Evolutionary conservation across 1,140 invertebrate genomes (phyloP).

Genomic region (Conopomorpha cramerella): DNA sequence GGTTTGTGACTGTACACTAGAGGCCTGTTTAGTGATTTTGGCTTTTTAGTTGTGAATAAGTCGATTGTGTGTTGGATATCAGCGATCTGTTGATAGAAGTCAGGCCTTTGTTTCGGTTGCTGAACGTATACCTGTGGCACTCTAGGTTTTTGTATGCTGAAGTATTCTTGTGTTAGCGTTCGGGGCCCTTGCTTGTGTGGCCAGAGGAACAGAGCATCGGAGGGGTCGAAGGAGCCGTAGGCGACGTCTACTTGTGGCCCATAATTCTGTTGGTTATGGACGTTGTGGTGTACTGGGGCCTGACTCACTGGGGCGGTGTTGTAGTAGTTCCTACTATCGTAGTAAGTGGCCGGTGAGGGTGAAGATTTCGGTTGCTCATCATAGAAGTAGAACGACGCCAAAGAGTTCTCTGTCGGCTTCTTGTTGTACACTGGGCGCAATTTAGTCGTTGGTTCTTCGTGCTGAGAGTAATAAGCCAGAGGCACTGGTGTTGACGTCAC

Average conservation of each 20-base stretch:
- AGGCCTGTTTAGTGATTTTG: slow-evolving; percentile 42
- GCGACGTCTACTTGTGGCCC: slow-evolving; percentile 38
- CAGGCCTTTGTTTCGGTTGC: slow-evolving; percentile 37
- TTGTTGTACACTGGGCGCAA: slow-evolving; percentile 47
- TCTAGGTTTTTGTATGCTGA: slow-evolving; percentile 50
- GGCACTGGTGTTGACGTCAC: slow-evolving; percentile 64
- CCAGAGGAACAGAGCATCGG: slow-evolving; percentile 45
- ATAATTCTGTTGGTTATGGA: slow-evolving; percentile 28
- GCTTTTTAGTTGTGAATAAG: slow-evolving; percentile 53
- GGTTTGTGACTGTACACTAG: slow-evolving; percentile 40
- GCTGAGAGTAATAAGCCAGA: slow-evolving; percentile 63
- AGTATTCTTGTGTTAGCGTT: slow-evolving; percentile 54
- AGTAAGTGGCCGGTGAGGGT: slow-evolving; percentile 33
- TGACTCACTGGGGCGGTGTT: slow-evolving; percentile 38
- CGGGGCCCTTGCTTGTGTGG: slow-evolving; percentile 57
- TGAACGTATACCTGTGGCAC: slow-evolving; percentile 34
- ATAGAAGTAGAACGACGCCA: slow-evolving; percentile 63
- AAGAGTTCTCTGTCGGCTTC: slow-evolving; percentile 47
- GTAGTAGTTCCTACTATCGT: slow-evolving; percentile 53
- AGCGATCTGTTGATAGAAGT: slow-evolving; percentile 60
- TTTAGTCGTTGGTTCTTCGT: slow-evolving; percentile 56
- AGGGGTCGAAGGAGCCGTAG: slow-evolving; percentile 48
- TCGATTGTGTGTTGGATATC: slow-evolving; percentile 60
- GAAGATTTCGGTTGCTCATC: slow-evolving; percentile 58
- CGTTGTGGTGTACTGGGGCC: slow-evolving; percentile 18